These are phyloP conservation scores for Plutella xylostella DNA, from an alignment of 2,888 invertebrate species.

Conservation along the genomic window DNA sequence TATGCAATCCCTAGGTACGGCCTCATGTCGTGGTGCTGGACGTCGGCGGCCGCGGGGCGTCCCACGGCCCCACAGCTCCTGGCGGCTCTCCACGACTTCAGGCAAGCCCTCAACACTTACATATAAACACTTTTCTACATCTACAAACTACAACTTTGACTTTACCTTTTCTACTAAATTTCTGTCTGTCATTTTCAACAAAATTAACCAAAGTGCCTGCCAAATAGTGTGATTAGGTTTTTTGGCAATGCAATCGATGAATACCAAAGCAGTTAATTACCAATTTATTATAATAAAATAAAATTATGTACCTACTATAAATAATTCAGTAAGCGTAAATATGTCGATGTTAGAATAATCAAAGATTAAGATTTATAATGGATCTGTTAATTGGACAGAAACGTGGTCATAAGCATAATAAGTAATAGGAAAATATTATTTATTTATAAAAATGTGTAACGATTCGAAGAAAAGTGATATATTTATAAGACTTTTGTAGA, in stretches of 20 bases:
- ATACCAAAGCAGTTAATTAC: too few relatives aligned
- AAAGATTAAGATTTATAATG: too few relatives aligned
- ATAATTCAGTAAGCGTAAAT: too few relatives aligned
- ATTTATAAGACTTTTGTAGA: slow-evolving; percentile 12
- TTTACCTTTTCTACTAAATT: background rate
- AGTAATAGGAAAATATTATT: too few relatives aligned
- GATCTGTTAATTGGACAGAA: too few relatives aligned
- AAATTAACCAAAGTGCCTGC: slow-evolving; percentile 37
- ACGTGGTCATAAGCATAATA: too few relatives aligned
- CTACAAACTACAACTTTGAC: background rate
- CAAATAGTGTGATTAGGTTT: slow-evolving; percentile 24
- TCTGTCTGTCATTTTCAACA: background rate
- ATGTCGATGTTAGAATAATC: too few relatives aligned
- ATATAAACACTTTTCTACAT: slow-evolving; percentile 43
- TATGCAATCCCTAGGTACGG: too few relatives aligned
- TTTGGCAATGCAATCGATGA: background rate
- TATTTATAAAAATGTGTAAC: too few relatives aligned
- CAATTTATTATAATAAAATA: too few relatives aligned
- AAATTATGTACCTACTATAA: too few relatives aligned
- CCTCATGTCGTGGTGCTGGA: slow-evolving; percentile 82
- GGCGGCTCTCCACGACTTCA: slow-evolving; percentile 79
- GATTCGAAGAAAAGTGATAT: slow-evolving; percentile 21
- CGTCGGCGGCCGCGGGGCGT: slow-evolving; percentile 71
- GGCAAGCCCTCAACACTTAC: slow-evolving; percentile 77
- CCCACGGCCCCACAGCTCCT: slow-evolving; percentile 78